Evolutionary conservation across 2,797 vertebrate species (phyloP), one percentile per base, ranked within the genome.

Genomic region (Allobates femoralis): DNA sequence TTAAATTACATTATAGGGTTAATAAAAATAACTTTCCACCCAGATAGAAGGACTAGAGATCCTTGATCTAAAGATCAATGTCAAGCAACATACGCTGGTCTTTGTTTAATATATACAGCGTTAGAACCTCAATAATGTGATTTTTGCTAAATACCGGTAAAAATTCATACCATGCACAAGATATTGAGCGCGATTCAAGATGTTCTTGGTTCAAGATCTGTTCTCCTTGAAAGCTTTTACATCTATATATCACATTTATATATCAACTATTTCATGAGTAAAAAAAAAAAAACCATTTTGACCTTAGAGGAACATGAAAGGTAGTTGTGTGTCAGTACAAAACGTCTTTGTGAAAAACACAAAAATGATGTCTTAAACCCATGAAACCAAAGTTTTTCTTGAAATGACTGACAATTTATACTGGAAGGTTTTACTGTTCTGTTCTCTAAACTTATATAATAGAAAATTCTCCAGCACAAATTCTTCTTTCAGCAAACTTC

Each of bases 141-240:
- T 56, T 23, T 3, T 56, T 67, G 19, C 7, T 8, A 67, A 32
- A 67, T 34, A 8, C 32, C 16, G 19, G 64, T 67, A 10, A 19
- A 32, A 32, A 34, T 32, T 19, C 16, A 67, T 34, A 19, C 30
- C 11, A 37, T 19, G 21, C 32, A 71, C 11, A 34, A 19, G 0
- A 37, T 71, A 11, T 30, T 71, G 8, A 71, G 14, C 1, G 23
- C 14, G 37, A 34, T 41, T 71, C 67, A 71, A 41, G 19, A n/a
- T 41, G 10, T 71, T 41, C 41, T 46, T 46, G 6, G 41, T 46
- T 46, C 41, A 46, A 71, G 67, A 71, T 21, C 67, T 10, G 12
- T 71, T 71, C 34, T 71, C 34, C 23, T 14, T 21, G 41, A 71
- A 71, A 21, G 67, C 67, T 71, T 71, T 71, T 41, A 71, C 32